These are phyloP conservation scores for Synergus japonicus DNA, from an alignment of 2,888 invertebrate genomes.

Conservation along the genomic window DNA sequence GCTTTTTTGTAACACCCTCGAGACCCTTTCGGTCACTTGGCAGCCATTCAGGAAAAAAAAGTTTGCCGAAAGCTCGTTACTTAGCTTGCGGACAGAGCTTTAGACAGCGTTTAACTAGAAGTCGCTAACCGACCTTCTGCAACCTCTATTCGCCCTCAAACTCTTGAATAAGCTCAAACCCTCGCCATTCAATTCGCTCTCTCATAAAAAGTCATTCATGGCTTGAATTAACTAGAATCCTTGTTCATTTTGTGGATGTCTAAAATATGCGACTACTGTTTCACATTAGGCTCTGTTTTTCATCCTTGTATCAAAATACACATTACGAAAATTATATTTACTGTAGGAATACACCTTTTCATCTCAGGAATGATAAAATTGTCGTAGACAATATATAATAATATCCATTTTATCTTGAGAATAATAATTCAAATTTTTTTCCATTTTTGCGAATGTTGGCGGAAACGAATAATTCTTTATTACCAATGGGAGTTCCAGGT, in stretches of 20 bases:
- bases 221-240: neutral
- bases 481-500: constrained; percentile 66
- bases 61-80: constrained; percentile 68
- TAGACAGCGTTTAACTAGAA: constrained; percentile 65
- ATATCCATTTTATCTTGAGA: constrained; percentile 18
- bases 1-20: constrained; percentile 44
- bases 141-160: constrained; percentile 20
- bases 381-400: constrained; percentile 21
- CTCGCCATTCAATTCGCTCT: constrained; percentile 21
- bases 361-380: neutral
- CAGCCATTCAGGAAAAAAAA: constrained; percentile 69
- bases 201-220: constrained; percentile 30
- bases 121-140: constrained; percentile 53
- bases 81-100: constrained; percentile 68
- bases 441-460: neutral
- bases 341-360: neutral
- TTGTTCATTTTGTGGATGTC: constrained; percentile 17
- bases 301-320: too few species aligned
- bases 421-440: neutral
- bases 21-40: constrained; percentile 66
- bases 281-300: too few species aligned
- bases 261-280: neutral
- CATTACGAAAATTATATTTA: neutral
- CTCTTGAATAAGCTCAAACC: constrained; percentile 1
- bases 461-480: constrained; percentile 59